phyloP scores from a whole-genome alignment of 2,888 invertebrate genomes.

The Plebejus argus region DNA sequence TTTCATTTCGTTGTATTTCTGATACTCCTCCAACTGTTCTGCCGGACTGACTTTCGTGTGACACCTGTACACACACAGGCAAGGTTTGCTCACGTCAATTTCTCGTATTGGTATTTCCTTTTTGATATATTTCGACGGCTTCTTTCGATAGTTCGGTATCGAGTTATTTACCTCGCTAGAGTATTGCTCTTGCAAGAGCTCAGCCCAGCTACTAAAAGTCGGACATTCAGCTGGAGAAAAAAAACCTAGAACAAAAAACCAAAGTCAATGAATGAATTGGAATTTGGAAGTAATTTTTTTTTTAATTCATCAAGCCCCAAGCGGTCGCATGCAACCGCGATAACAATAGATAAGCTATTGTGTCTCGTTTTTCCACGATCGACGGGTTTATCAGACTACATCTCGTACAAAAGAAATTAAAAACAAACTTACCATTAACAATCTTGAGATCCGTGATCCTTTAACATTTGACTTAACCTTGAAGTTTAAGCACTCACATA shows the following conservation, averaged over 20 bases:
- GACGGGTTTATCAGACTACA: too few species aligned
- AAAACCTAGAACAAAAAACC: background rate
- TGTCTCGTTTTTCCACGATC: too few species aligned
- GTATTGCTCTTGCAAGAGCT: background rate
- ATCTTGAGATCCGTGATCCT: background rate
- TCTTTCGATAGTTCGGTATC: background rate
- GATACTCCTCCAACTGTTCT: background rate
- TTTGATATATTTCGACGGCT: slow-evolving; percentile 1
- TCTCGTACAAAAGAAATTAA: background rate
- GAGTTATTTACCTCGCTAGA: background rate
- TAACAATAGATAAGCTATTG: too few species aligned
- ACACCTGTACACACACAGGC: background rate
- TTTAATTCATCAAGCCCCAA: too few species aligned
- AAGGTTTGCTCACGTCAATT: background rate
- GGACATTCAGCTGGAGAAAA: background rate
- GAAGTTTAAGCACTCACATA: background rate
- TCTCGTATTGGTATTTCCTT: background rate
- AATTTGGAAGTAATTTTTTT: background rate
- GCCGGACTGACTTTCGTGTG: background rate
- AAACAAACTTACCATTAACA: background rate
- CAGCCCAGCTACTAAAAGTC: slow-evolving; percentile 1
- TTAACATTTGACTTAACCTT: background rate
- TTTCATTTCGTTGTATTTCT: background rate
- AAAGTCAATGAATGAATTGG: background rate
- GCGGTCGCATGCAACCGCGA: too few species aligned